Evolutionary conservation across 2,797 vertebrate genomes (phyloP), one percentile per base, ranked within the genome.

Genomic region (Vireo griseus): DNA sequence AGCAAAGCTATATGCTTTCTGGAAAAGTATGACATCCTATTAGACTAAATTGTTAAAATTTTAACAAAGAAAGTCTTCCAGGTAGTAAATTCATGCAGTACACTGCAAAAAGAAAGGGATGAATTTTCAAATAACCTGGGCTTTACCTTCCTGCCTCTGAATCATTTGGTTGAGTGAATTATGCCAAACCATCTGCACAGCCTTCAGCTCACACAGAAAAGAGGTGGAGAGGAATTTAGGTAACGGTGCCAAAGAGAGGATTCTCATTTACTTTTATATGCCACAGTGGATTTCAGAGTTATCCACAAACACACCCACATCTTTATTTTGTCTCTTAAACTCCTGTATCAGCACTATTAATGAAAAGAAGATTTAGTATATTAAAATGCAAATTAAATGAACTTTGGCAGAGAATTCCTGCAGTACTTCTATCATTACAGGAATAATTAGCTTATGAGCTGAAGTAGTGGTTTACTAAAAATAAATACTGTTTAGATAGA

Each of bases 371-470:
- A 95, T 85, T 63, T 87, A 93, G 28, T 50, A 71, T 42, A 87
- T 82, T 87, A 89, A 91, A 87, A 93, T 82, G 62, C 66, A 93
- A 93, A 94, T 77, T 52, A 68, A 90, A 82, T 89, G 22, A 96
- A 94, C 61, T 89, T 93, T 83, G 75, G 65, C 61, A 86, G 44
- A 93, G 25, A 83, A 90, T 77, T 94, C 44, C 75, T 94, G 44
- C 0, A 2, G 39, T 90, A 74, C 37, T 81, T 63, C 54, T 65
- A 40, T 29, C 68, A 82, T 82, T 91, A 65, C 14, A 61, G 47
- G 44, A 91, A 74, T 67, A 92, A 94, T 79, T 89, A 93, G 6
- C 21, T 93, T 87, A 82, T 29, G 61, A 92, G 51, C 44, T 68
- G 22, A 52, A 85, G 35, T 31, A 62, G 26, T 0, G 2, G 7